These are phyloP conservation scores for Episyrphus balteatus DNA, from an alignment of 1,140 invertebrate species.

Conservation along the genomic window DNA sequence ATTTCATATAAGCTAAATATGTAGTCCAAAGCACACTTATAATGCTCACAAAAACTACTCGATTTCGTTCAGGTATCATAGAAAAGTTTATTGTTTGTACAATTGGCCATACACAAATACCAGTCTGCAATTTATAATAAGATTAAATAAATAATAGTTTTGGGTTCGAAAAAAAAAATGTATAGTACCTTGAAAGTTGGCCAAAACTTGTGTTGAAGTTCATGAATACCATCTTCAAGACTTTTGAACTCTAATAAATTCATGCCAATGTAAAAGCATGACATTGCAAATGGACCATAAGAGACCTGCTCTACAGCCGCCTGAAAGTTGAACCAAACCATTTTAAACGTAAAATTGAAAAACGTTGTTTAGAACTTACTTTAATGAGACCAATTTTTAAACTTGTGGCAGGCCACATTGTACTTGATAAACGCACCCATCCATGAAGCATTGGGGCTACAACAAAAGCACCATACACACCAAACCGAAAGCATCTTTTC, in stretches of 20 bases:
- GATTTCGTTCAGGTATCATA: constrained; percentile 62
- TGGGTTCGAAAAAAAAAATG: background rate
- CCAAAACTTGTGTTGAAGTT: constrained; percentile 63
- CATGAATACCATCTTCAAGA: constrained; percentile 49
- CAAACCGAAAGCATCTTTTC: constrained; percentile 49
- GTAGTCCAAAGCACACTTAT: constrained; percentile 77
- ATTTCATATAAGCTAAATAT: constrained; percentile 76
- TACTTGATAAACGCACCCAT: constrained; percentile 52
- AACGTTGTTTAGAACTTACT: constrained; percentile 37
- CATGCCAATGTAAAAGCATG: constrained; percentile 72
- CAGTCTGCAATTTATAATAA: constrained; percentile 47
- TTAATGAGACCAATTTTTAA: constrained; percentile 55
- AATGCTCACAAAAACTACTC: constrained; percentile 70
- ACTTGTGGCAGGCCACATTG: constrained; percentile 51
- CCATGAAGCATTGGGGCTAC: constrained; percentile 59
- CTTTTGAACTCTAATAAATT: constrained; percentile 63
- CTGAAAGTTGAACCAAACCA: constrained; percentile 38
- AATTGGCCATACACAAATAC: constrained; percentile 66
- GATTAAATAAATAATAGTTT: too few species aligned
- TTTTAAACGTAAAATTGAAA: constrained; percentile 5
- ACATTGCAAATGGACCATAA: constrained; percentile 68
- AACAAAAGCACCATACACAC: constrained; percentile 55
- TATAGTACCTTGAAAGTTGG: constrained; percentile 65
- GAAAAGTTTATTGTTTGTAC: constrained; percentile 74
- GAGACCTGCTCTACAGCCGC: constrained; percentile 69